Base-by-base conservation (phyloP, 2,888 invertebrate species). In the Troides helena region DNA sequence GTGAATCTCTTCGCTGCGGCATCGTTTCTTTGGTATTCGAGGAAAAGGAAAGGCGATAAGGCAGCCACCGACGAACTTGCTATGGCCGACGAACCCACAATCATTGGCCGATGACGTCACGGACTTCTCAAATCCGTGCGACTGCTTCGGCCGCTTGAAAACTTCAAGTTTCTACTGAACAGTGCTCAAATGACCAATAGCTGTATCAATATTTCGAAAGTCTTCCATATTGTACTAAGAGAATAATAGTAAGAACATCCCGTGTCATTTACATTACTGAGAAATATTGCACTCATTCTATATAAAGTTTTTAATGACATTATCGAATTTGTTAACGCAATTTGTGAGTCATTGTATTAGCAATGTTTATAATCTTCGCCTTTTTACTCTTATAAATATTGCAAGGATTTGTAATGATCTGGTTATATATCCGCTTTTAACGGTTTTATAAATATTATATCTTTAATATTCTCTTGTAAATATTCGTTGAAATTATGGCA, bases 81-180 rank as follows among this genome's bases (percentile, higher is more conserved):
- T 1, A 95, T 96, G 95, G 97, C 96, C 7, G 97, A 98, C 78
- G 97, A 97, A 79, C 96, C 97, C 0, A 96, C 96, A 59, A 96
- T 96, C 80, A 96, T 97, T 73, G 95, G 95, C 77, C 94, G 95
- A 94, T 95, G 93, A 93, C 92, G 84, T 76, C 78, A 76, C 78
- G 75, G 76, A 70, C 77, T 43, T 66, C 56, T 65, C 65, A 74
- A 73, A 72, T 79, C 82, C 77, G 80, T 77, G 74, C 82, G 80
- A 74, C 81, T 75, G 72, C 77, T 72, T 70, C 73, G 70, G 78
- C 80, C 83, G 81, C 80, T 76, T 78, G 79, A 83, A 82, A 78
- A 81, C 81, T 85, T 87, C 80, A 83, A 84, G 76, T 85, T 84
- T 87, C 81, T 86, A 85, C 89, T 90, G 88, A 91, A 89, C 85